These are phyloP conservation scores for Irena cyanogastra DNA, from an alignment of 2,113 vertebrate species.

Conservation along the genomic window DNA sequence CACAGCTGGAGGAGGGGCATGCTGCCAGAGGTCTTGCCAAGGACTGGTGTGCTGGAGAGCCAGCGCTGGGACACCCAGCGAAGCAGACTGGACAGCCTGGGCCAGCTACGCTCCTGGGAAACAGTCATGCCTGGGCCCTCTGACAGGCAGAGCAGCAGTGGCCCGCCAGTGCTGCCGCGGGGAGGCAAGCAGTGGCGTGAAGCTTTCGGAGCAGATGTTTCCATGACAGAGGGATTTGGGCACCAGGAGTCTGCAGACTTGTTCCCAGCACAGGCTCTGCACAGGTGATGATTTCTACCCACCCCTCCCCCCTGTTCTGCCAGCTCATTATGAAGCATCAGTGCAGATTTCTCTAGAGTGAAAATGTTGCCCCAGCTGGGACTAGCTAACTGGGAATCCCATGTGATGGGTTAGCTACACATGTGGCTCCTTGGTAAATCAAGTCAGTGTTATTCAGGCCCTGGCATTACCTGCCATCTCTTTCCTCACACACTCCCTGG, in stretches of 20 bases:
- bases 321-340: background rate
- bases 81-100: background rate
- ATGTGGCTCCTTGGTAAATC: background rate
- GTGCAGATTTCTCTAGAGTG: background rate
- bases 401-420: background rate
- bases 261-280: background rate
- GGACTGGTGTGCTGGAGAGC: background rate
- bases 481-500: background rate
- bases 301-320: background rate
- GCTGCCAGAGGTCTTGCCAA: background rate
- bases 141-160: background rate
- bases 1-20: background rate
- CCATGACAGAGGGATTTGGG: background rate
- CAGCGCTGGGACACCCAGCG: background rate
- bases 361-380: background rate
- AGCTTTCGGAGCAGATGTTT: background rate
- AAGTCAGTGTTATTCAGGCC: background rate
- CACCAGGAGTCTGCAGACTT: background rate
- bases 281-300: constrained; percentile 25
- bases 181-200: background rate
- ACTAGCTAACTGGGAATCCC: background rate
- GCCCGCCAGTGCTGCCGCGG: background rate
- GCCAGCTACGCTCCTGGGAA: background rate
- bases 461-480: background rate
- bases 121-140: background rate